Conservation (phyloP, 2,797 vertebrate genomes). For the Meriones psammophilus region DNA sequence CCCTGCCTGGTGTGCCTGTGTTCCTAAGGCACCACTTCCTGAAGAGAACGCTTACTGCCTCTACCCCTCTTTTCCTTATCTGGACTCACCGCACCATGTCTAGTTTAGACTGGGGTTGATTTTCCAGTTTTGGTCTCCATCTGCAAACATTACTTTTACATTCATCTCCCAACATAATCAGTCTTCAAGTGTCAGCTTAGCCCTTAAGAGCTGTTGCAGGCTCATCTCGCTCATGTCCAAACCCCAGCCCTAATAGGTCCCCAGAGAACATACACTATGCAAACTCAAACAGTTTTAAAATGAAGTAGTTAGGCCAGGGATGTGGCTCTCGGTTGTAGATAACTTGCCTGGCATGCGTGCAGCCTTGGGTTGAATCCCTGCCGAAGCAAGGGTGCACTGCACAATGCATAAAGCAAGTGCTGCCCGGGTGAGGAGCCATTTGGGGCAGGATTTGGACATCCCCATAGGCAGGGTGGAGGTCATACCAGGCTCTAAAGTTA, state of each 20-base stretch:
- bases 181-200: not conserved
- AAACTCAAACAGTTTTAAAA: conserved; percentile 1
- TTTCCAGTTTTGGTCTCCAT: not conserved
- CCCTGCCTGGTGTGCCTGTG: not conserved
- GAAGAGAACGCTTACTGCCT: not conserved
- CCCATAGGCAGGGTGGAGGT: not conserved
- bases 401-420: not conserved
- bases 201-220: not conserved
- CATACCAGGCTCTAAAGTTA: not conserved
- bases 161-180: not conserved
- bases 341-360: not conserved
- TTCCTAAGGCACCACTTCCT: not conserved
- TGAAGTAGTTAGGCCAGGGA: not conserved
- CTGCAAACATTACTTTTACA: not conserved
- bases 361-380: not conserved
- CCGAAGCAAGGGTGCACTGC: not conserved
- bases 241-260: not conserved
- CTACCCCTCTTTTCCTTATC: not conserved
- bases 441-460: not conserved
- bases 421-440: not conserved
- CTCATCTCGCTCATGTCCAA: not conserved
- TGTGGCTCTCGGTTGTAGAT: not conserved
- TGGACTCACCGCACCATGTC: not conserved
- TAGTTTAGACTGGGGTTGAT: not conserved
- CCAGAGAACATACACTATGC: not conserved